Evolutionary conservation across 2,797 vertebrate genomes (phyloP).

Genomic region (Sarcophilus harrisii): DNA sequence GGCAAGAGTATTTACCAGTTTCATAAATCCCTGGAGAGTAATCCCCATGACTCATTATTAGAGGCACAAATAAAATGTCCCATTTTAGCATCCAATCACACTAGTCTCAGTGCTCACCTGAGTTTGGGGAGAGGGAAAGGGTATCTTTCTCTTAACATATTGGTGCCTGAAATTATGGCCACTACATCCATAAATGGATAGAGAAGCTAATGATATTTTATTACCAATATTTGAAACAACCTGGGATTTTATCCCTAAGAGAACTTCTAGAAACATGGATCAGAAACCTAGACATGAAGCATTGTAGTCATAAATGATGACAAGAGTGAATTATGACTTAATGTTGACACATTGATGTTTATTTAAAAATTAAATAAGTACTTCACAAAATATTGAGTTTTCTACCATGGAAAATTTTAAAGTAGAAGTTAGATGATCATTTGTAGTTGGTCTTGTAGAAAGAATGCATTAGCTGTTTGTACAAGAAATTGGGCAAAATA

Average conservation of each 20-base stretch:
- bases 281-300: not conserved
- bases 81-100: not conserved
- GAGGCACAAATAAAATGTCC: not conserved
- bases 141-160: not conserved
- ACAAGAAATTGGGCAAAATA: not conserved
- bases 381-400: not conserved
- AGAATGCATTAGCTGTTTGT: not conserved
- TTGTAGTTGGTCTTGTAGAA: not conserved
- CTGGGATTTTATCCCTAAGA: not conserved
- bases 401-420: not conserved
- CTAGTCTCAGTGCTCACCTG: not conserved
- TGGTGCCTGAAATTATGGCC: not conserved
- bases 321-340: not conserved
- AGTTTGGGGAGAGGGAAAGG: not conserved
- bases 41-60: not conserved
- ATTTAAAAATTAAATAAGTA: not conserved
- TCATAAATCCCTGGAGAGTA: not conserved
- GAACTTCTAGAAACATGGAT: not conserved
- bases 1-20: not conserved
- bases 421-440: not conserved
- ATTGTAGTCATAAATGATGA: not conserved
- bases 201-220: not conserved
- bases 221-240: not conserved
- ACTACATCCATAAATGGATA: not conserved
- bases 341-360: not conserved